A percentile compares a stretch with the other conserved stretches of the same genome.
Evolutionary conservation across 2,888 invertebrate genomes (phyloP).

Genomic region (Clivina fossor): DNA sequence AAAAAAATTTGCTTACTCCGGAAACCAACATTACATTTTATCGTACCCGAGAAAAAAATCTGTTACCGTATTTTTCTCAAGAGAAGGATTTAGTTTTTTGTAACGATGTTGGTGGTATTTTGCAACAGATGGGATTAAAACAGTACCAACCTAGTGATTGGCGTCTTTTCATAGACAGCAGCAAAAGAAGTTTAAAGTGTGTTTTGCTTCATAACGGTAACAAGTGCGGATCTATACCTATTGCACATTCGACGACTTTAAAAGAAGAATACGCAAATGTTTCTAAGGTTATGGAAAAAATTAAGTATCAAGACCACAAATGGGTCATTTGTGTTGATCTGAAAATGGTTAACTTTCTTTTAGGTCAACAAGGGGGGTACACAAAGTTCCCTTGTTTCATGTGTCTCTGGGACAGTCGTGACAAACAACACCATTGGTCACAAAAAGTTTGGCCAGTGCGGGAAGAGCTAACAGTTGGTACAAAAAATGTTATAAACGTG

Average conservation of each 20-base stretch:
- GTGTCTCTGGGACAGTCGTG: slow-evolving; percentile 37
- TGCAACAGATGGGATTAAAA: slow-evolving; percentile 35
- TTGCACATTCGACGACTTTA: slow-evolving; percentile 34
- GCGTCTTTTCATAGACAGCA: slow-evolving; percentile 40
- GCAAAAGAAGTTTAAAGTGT: slow-evolving; percentile 37
- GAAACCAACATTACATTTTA: slow-evolving; percentile 30
- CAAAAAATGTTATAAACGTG: slow-evolving; percentile 33
- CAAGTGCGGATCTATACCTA: slow-evolving; percentile 34
- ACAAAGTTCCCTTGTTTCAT: slow-evolving; percentile 35
- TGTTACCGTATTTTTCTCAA: slow-evolving; percentile 32
- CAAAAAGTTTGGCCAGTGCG: slow-evolving; percentile 34
- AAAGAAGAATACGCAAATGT: slow-evolving; percentile 36
- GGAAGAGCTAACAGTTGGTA: slow-evolving; percentile 25
- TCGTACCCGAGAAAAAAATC: slow-evolving; percentile 30
- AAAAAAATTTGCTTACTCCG: slow-evolving; percentile 36
- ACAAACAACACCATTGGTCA: slow-evolving; percentile 28
- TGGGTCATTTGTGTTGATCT: slow-evolving; percentile 23
- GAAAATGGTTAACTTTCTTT: slow-evolving; percentile 28
- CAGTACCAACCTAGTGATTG: slow-evolving; percentile 37
- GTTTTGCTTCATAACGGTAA: slow-evolving; percentile 38
- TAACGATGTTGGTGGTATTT: slow-evolving; percentile 30
- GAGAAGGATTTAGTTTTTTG: slow-evolving; percentile 36
- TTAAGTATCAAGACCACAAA: slow-evolving; percentile 28
- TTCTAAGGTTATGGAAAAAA: slow-evolving; percentile 31
- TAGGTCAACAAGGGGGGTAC: slow-evolving; percentile 29